Evolutionary conservation across 1,140 invertebrate genomes (phyloP).

Genomic region (Nephila pilipes): DNA sequence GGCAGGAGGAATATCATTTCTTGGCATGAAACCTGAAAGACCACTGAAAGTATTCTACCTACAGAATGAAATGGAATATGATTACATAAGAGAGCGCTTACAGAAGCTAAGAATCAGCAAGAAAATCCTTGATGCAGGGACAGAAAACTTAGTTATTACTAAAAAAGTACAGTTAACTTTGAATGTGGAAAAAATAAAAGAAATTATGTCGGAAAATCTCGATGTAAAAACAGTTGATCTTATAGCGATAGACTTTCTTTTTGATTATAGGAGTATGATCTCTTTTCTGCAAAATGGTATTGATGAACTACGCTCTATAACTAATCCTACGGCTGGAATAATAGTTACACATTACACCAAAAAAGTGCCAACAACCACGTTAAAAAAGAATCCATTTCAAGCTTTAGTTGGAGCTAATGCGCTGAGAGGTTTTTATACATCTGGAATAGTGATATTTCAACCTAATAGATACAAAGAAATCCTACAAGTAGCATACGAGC

Average conservation of each 20-base stretch:
- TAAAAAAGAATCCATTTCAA: slow-evolving; percentile 9
- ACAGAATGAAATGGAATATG: background rate
- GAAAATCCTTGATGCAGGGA: background rate
- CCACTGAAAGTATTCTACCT: background rate
- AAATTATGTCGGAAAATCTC: background rate
- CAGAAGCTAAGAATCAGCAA: background rate
- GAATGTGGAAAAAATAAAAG: background rate
- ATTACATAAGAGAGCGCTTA: background rate
- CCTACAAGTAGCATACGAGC: background rate
- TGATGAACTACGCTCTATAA: slow-evolving; percentile 17
- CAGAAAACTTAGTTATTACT: background rate
- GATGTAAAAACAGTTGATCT: background rate
- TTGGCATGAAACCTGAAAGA: background rate
- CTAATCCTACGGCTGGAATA: slow-evolving; percentile 14
- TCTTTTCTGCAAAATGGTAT: slow-evolving; percentile 4
- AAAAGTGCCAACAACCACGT: background rate
- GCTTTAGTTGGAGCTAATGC: slow-evolving; percentile 40
- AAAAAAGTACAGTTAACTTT: background rate
- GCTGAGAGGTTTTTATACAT: background rate
- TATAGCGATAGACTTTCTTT: background rate
- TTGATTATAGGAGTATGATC: background rate
- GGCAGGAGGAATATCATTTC: slow-evolving; percentile 8
- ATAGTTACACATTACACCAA: background rate
- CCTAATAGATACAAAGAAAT: background rate
- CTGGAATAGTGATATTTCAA: background rate